Evolutionary conservation across 2,113 vertebrate species (phyloP).

Genomic region (Etheostoma spectabile): DNA sequence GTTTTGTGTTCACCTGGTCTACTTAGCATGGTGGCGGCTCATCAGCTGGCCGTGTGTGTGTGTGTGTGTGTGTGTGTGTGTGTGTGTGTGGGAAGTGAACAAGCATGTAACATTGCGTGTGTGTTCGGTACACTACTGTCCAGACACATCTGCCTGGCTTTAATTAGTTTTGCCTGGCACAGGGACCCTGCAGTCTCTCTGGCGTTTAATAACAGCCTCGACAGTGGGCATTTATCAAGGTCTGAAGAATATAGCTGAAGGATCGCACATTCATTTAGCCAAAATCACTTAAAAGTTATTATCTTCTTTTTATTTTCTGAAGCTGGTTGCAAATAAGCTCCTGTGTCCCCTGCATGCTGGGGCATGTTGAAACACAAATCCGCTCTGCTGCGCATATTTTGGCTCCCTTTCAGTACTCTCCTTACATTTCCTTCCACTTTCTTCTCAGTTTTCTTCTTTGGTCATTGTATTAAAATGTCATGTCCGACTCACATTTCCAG

Average conservation of each 20-base stretch:
- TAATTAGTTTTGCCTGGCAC: constrained; percentile 83
- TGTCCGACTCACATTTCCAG: constrained; percentile 56
- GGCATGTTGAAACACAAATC: constrained; percentile 34
- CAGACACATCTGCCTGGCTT: constrained; percentile 81
- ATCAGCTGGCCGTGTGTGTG: constrained; percentile 63
- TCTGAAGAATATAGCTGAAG: constrained; percentile 64
- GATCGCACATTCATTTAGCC: constrained; percentile 64
- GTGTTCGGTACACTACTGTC: constrained; percentile 58
- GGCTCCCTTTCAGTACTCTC: constrained; percentile 1
- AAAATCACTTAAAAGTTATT: constrained; percentile 69
- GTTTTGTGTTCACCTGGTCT: constrained; percentile 64
- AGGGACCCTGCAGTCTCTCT: constrained; percentile 68
- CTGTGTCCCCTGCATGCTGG: constrained; percentile 13
- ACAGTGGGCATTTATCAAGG: constrained; percentile 78
- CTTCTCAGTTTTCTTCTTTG: constrained; percentile 19
- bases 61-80: constrained; percentile 3
- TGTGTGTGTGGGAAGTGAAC: constrained; percentile 1
- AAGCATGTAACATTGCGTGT: constrained; percentile 38
- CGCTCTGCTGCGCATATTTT: constrained; percentile 35
- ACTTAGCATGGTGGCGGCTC: constrained; percentile 62
- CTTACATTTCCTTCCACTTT: not conserved
- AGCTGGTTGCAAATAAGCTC: constrained; percentile 31
- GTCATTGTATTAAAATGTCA: constrained; percentile 58
- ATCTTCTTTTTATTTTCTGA: constrained; percentile 62
- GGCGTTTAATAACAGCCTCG: constrained; percentile 79